Conservation (phyloP, 2,113 vertebrate species). For the Prietella phreatophila region DNA sequence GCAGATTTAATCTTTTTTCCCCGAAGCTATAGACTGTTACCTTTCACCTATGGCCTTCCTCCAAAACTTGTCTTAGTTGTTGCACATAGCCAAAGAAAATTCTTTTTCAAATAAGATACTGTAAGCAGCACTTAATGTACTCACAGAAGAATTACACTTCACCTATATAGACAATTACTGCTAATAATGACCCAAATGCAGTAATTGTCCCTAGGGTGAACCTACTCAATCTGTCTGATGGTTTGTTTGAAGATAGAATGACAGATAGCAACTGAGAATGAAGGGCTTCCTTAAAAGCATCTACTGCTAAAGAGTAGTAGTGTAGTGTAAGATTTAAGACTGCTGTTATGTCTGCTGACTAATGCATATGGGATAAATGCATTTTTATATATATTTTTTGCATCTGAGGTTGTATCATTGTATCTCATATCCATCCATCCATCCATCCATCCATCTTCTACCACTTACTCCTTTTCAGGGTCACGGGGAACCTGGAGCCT, state of each 20-base stretch:
- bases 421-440: not conserved
- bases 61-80: not conserved
- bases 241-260: constrained; percentile 6
- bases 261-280: not conserved
- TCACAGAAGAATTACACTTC: not conserved
- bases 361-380: not conserved
- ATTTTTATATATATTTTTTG: not conserved
- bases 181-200: not conserved
- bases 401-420: not conserved
- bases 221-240: not conserved
- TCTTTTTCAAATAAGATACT: not conserved
- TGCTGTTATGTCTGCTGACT: not conserved
- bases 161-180: constrained; percentile 13
- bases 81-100: not conserved
- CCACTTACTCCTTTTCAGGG: too few relatives aligned
- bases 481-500: too few relatives aligned
- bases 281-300: not conserved
- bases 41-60: constrained; percentile 12
- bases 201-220: constrained; percentile 5
- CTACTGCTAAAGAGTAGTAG: not conserved
- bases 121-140: not conserved
- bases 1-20: not conserved
- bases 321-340: not conserved
- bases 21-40: constrained; percentile 2
- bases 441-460: too few relatives aligned